Conservation (phyloP, 2,888 invertebrate genomes). For the Dioctria rufipes region DNA sequence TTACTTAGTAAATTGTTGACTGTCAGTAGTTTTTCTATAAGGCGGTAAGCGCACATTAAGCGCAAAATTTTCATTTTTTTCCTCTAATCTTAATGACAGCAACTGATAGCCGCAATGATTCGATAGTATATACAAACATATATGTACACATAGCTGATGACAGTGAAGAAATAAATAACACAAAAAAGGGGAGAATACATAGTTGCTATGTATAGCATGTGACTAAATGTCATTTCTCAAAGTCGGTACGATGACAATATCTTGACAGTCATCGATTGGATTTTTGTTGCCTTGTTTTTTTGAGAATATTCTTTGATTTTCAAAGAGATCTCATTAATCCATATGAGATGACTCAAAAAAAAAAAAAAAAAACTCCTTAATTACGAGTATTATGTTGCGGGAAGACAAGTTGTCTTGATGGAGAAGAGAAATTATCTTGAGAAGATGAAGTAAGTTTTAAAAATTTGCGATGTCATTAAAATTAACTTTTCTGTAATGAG, state of each 20-base stretch:
- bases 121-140: no score
- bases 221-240: conserved; percentile 38
- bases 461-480: no score
- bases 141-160: conserved; percentile 4
- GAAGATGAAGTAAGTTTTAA: no score
- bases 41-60: conserved; percentile 14
- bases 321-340: conserved; percentile 42
- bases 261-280: conserved; percentile 36
- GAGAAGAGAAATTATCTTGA: no score
- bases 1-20: conserved; percentile 46
- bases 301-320: conserved; percentile 13
- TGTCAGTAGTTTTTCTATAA: conserved; percentile 41
- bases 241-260: conserved; percentile 38
- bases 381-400: conserved; percentile 35
- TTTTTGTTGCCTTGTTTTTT: conserved; percentile 18
- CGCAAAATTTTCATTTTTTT: conserved; percentile 1
- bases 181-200: not conserved
- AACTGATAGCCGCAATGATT: not conserved
- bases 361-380: not conserved
- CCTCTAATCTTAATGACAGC: conserved; percentile 21
- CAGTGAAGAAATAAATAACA: conserved; percentile 15
- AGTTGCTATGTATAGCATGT: conserved; percentile 8
- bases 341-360: conserved; percentile 35
- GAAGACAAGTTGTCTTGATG: no score
- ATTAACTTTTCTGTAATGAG: no score